phyloP scores from a whole-genome alignment of 2,113 vertebrate species.

The Pygoscelis adeliae region DNA sequence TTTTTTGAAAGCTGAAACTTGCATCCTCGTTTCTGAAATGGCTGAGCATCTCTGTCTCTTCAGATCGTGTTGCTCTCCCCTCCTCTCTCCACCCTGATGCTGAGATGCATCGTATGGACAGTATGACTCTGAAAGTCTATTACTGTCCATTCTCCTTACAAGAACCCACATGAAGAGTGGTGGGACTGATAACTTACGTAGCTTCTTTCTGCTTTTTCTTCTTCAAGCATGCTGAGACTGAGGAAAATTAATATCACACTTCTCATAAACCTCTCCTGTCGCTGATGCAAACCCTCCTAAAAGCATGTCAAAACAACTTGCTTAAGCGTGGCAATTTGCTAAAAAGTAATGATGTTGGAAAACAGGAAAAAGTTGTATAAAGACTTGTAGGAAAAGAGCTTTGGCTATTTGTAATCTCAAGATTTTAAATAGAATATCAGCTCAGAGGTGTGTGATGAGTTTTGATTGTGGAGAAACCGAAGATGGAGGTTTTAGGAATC shows the following conservation, averaged over 20 bases:
- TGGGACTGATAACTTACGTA: not conserved
- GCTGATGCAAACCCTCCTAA: not conserved
- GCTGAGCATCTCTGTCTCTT: not conserved
- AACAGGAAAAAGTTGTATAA: not conserved
- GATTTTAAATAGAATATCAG: not conserved
- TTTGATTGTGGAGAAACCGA: slow-evolving; percentile 2
- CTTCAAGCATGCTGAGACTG: not conserved
- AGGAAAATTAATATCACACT: not conserved
- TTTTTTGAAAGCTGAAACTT: not conserved
- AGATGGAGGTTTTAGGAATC: not conserved
- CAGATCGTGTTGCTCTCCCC: rapidly evolving
- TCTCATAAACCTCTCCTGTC: not conserved
- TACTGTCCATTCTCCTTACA: not conserved
- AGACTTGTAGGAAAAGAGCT: not conserved
- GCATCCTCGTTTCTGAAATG: not conserved
- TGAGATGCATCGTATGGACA: rapidly evolving
- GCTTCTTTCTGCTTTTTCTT: not conserved
- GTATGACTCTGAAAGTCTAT: not conserved
- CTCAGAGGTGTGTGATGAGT: not conserved
- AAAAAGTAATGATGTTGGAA: not conserved
- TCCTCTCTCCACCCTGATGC: not conserved
- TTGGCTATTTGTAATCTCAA: not conserved
- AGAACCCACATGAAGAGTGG: not conserved
- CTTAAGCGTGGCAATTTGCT: not conserved
- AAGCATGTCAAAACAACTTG: slow-evolving; percentile 28